Evolutionary conservation across 2,888 invertebrate species (phyloP), one percentile per base, ranked within the genome.

Genomic region (Acronicta psi): DNA sequence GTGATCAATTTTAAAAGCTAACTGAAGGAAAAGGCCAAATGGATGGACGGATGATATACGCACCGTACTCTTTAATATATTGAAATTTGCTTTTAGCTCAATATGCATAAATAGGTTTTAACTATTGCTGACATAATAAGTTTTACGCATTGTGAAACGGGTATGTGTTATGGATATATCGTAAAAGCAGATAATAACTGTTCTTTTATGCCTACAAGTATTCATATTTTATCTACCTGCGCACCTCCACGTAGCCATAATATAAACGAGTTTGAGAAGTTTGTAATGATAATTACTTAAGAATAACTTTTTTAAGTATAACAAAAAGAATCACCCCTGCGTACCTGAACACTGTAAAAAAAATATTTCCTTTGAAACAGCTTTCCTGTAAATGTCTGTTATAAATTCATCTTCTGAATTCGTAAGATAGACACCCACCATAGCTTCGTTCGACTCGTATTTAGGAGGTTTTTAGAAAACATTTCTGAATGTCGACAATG

Each of bases 401-500:
- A 79, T 73, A 78, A 77, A 77, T 77, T 76, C 68, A 75, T 81
- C 73, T 75, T 69, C 69, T 77, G 77, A 82, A 83, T 82, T 84
- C 76, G 66, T 77, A 80, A 80, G 76, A 74, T 81, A 47, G 65
- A 62, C 69, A 65, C 55, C 59, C 29, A 80, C 80, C 80, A 79
- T 75, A 74, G 77, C 79, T 83, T 82, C 75, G 75, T 83, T 82
- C 75, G 75, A 69, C 76, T 71, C 71, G 75, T 80, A 81, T 79
- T 78, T 78, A 68, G 76, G 73, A 69, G 74, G 72, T 78, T 83
- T 81, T 83, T 81, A 78, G 49, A 81, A 83, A 83, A 82, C 74
- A 86, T 72, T 85, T 81, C 80, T 79, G 79, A 86, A 85, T 84
- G 84, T 77, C 79, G 79, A 84, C 86, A 84, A 85, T 84, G 83